phyloP scores from a whole-genome alignment of 2,113 vertebrate species.

The Trochalopteron elliotii region DNA sequence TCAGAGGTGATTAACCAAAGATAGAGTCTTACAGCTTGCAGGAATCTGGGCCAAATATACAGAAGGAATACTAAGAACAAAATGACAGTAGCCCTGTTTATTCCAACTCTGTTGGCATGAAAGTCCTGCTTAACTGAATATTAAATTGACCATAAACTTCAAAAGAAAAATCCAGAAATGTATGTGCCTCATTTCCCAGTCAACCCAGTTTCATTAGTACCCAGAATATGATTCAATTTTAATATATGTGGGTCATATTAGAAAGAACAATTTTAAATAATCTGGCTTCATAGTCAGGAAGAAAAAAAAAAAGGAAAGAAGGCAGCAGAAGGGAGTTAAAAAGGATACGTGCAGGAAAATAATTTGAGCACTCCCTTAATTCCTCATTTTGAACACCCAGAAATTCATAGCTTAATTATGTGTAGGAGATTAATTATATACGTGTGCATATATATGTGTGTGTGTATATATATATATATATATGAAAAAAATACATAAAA shows the following conservation, averaged over 20 bases:
- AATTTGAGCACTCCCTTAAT: slow-evolving; percentile 12
- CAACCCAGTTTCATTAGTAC: neutral
- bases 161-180: neutral
- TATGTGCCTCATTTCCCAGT: neutral
- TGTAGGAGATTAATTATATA: slow-evolving; percentile 39
- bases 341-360: neutral
- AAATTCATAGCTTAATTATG: slow-evolving; percentile 57
- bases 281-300: slow-evolving; percentile 49
- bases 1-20: neutral
- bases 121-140: neutral
- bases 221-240: neutral
- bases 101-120: neutral
- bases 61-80: slow-evolving; percentile 8
- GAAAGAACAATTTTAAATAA: slow-evolving; percentile 39
- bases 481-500: neutral
- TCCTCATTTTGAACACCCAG: slow-evolving; percentile 31
- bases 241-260: slow-evolving; percentile 33
- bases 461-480: no score
- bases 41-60: neutral
- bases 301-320: neutral
- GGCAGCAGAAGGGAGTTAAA: slow-evolving; percentile 11
- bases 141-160: slow-evolving; percentile 15
- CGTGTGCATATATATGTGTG: neutral
- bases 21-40: neutral
- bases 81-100: neutral